Evolutionary conservation across 1,140 invertebrate genomes (phyloP), one percentile per base, ranked within the genome.

Genomic region (Brachionus rubens): DNA sequence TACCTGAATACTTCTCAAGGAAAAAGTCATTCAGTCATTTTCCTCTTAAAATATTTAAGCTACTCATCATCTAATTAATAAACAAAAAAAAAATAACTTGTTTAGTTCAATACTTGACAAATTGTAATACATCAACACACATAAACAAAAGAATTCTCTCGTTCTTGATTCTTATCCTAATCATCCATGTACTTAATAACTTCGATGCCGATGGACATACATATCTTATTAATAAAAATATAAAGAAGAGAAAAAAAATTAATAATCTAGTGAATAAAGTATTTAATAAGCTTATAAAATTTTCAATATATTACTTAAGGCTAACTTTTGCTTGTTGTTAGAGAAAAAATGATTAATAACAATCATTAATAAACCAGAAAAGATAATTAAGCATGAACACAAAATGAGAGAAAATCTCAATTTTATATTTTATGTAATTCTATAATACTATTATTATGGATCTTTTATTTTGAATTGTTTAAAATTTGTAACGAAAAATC

Each of bases 251-350:
- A 59, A 16, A 36, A n/a, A n/a, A n/a, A n/a, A n/a, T n/a, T n/a
- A n/a, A n/a, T n/a, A n/a, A n/a, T n/a, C n/a, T n/a, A n/a, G n/a
- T n/a, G n/a, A n/a, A n/a, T n/a, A n/a, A n/a, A n/a, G n/a, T n/a
- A 36, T 59, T 59, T 59, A 59, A 59, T 36, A 59, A 59, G 54
- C 54, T 59, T 59, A 59, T 41, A 48, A 16, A 33, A 59, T 59
- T 30, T 59, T 59, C 9, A n/a, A 12, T 59, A 36, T 2, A 30
- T 59, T 59, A 33, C 54, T 59, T 59, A 33, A 59, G 54, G 54
- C 28, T 59, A 59, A 36, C 30, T 59, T 59, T 59, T 16, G 26
- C 9, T 36, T 36, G 14, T 59, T 36, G 54, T 59, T 59, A 59
- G 21, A 19, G n/a, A 19, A 28, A 16, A 59, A 59, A 33, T 59